Conservation (phyloP, 2,113 vertebrate genomes). For the Orycteropus afer region DNA sequence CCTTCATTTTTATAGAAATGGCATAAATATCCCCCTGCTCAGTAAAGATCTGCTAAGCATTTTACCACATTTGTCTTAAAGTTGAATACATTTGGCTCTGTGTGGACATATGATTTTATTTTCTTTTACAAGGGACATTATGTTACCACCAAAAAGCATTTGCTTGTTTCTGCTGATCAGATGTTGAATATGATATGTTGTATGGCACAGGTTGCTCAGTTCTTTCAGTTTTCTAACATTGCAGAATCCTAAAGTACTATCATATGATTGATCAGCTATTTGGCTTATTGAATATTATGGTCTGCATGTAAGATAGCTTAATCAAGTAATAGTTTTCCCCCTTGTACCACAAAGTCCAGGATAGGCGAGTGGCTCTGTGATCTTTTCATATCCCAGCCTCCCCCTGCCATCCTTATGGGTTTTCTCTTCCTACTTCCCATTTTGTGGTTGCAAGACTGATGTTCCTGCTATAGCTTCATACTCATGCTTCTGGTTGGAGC, state of each 20-base stretch:
- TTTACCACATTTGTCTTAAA: neutral
- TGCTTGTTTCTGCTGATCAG: neutral
- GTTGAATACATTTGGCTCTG: neutral
- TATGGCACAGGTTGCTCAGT: neutral
- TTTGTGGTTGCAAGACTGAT: neutral
- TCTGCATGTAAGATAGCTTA: neutral
- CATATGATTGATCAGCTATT: neutral
- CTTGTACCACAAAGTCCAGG: neutral
- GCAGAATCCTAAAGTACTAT: neutral
- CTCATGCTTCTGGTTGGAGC: neutral
- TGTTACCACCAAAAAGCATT: neutral
- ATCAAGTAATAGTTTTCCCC: neutral
- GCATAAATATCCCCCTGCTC: neutral
- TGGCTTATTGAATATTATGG: neutral
- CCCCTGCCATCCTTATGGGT: neutral
- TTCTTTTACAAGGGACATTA: slow-evolving; percentile 9
- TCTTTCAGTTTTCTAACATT: neutral
- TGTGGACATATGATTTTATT: neutral
- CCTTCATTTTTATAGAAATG: slow-evolving; percentile 38
- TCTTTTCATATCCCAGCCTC: neutral
- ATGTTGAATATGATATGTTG: neutral
- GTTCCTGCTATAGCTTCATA: rapidly evolving
- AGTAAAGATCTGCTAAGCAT: neutral
- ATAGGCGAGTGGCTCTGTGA: neutral
- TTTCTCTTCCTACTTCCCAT: neutral